Percentiles rank a stretch among this genome's conserved stretches.
Evolutionary conservation across 1,140 invertebrate species (phyloP).

Genomic region (Nasonia vitripennis): DNA sequence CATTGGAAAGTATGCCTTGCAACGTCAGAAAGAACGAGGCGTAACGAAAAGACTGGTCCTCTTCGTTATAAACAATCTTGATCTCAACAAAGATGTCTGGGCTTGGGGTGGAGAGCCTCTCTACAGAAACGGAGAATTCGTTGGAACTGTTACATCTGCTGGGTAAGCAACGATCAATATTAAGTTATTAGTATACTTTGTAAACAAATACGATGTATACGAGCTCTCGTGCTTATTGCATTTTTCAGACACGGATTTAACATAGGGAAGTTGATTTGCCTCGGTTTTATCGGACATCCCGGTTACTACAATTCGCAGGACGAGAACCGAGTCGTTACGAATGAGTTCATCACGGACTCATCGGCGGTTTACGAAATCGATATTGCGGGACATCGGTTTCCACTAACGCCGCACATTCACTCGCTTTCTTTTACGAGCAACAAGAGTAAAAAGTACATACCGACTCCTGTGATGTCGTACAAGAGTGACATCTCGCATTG

Average conservation of each 20-base stretch:
- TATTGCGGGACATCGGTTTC: slow-evolving; percentile 79
- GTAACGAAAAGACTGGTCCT: slow-evolving; percentile 83
- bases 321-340: slow-evolving; percentile 72
- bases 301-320: neutral
- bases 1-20: slow-evolving; percentile 84
- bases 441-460: slow-evolving; percentile 66
- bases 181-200: slow-evolving; percentile 10
- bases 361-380: slow-evolving; percentile 81
- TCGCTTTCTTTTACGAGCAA: slow-evolving; percentile 69
- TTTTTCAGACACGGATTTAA: slow-evolving; percentile 80
- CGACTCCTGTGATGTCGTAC: slow-evolving; percentile 62
- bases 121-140: slow-evolving; percentile 81
- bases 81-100: slow-evolving; percentile 85
- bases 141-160: slow-evolving; percentile 86
- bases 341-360: slow-evolving; percentile 79
- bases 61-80: slow-evolving; percentile 84
- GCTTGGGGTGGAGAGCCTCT: slow-evolving; percentile 89
- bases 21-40: slow-evolving; percentile 82
- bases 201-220: neutral
- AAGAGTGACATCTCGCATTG: slow-evolving; percentile 60
- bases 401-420: slow-evolving; percentile 79
- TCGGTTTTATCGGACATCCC: slow-evolving; percentile 80
- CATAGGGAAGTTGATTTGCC: slow-evolving; percentile 78
- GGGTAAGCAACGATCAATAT: slow-evolving; percentile 74
- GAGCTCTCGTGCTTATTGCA: neutral